phyloP scores from a whole-genome alignment of 2,888 invertebrate genomes.

The Polydrusus cervinus region DNA sequence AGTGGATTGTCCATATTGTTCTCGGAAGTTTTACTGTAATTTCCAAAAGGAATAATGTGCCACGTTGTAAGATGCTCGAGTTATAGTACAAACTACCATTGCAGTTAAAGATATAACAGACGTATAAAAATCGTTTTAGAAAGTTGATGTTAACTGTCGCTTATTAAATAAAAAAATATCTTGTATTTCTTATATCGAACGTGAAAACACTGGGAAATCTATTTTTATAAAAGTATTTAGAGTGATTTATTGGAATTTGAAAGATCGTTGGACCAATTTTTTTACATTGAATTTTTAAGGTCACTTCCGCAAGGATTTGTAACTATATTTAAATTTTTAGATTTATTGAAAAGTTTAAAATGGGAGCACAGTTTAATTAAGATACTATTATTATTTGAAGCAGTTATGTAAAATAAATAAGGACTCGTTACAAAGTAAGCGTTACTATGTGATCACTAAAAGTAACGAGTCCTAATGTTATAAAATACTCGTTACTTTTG shows the following conservation, averaged over 20 bases:
- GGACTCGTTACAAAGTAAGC: no score
- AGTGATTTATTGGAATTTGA: constrained; percentile 3
- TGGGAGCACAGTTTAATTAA: not conserved
- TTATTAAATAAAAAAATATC: not conserved
- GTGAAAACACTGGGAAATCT: not conserved
- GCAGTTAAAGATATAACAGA: not conserved
- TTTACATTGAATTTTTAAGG: not conserved
- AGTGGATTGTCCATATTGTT: no score
- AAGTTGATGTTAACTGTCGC: not conserved
- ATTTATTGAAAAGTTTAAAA: not conserved
- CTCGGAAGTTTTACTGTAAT: no score
- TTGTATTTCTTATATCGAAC: not conserved
- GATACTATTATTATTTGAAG: no score
- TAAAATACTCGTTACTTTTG: no score
- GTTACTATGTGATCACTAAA: no score
- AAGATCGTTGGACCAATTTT: not conserved
- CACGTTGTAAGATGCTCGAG: no score
- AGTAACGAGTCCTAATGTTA: no score
- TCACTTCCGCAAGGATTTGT: constrained; percentile 7
- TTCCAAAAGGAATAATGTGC: no score
- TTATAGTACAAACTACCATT: no score
- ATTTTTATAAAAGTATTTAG: constrained; percentile 20
- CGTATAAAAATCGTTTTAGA: not conserved
- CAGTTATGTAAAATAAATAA: no score
- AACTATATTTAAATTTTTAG: constrained; percentile 3